Percentiles rank a stretch among this genome's conserved stretches.
phyloP scores from a whole-genome alignment of 2,888 invertebrate species.

The Cotesia congregata region DNA sequence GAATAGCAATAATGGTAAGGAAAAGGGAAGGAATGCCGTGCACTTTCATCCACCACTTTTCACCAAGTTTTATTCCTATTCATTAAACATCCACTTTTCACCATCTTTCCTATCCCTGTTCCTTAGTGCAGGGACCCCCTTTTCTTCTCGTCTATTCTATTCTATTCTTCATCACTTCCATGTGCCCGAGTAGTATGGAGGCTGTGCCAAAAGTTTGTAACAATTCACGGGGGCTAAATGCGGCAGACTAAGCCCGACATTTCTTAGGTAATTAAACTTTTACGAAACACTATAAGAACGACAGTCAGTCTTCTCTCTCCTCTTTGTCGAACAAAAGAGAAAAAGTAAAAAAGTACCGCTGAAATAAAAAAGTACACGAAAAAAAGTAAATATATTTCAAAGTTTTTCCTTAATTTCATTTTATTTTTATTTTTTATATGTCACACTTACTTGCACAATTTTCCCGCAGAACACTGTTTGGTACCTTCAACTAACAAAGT shows the following conservation, averaged over 20 bases:
- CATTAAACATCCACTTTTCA: slow-evolving; percentile 35
- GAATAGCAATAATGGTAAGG: neutral
- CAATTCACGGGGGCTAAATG: slow-evolving; percentile 44
- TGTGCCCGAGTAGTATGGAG: slow-evolving; percentile 16
- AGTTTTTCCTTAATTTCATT: neutral
- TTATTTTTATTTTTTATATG: neutral
- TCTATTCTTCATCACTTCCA: slow-evolving; percentile 20
- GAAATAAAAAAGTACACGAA: slow-evolving; percentile 14
- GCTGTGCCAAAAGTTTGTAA: slow-evolving; percentile 47
- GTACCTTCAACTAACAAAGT: neutral
- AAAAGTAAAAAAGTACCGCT: neutral
- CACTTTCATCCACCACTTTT: slow-evolving; percentile 31
- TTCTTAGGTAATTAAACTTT: slow-evolving; percentile 56
- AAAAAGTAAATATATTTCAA: slow-evolving; percentile 16
- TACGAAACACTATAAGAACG: slow-evolving; percentile 39
- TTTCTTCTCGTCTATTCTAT: slow-evolving; percentile 9
- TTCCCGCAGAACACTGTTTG: neutral
- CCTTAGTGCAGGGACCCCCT: neutral
- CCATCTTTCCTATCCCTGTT: neutral
- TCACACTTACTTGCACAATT: slow-evolving; percentile 1
- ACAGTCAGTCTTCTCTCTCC: neutral
- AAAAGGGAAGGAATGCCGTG: slow-evolving; percentile 16
- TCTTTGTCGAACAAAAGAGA: neutral
- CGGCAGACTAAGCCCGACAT: slow-evolving; percentile 41
- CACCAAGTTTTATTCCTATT: slow-evolving; percentile 35